Evolutionary conservation across 2,888 invertebrate species (phyloP), one percentile per base, ranked within the genome.

Genomic region (Drosophila phalerata): DNA sequence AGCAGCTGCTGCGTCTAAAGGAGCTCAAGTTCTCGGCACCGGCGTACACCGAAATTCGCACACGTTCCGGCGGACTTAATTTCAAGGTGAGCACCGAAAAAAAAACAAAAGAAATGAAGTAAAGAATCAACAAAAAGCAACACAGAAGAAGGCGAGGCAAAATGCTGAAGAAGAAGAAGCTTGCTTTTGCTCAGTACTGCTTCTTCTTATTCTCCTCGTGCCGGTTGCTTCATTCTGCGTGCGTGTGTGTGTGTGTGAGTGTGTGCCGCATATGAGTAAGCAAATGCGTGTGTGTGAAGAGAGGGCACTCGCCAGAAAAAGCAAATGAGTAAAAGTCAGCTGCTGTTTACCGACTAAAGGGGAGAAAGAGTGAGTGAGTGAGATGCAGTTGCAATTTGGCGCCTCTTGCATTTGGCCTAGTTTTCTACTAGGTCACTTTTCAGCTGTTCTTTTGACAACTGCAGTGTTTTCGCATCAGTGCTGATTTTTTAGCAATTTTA

Each of bases 11-110:
- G 52, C 45, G 53, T 48, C 57, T 72, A 37, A 75, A 56, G 32
- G 68, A 78, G 11, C 73, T 80, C 1, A 90, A 90, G 61, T 91
- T 89, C 60, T 86, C 90, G 32, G 74, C 90, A 42, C 88, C 90
- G 68, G 91, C 90, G 0, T 90, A 90, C 57, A 85, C 81, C 38
- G 86, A 91, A 77, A 90, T 91, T 49, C 90, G 91, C 47, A 86
- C 90, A 57, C 80, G 85, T 61, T 79, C 80, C 49, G 75, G 82
- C 73, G 64, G 79, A 48, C 76, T 79, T 8, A 77, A 74, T 63
- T 67, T 79, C 73, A 90, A 91, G 91, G 91, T 91, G 84, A 90
- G 79, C 40, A 8, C 5, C 22, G 28, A 19, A 34, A 64, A 43
- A 6, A 43, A 57, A 32, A 37, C 45, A 52, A 11, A 22, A 9